A percentile compares a stretch with the other conserved stretches of the same genome.
phyloP scores from a whole-genome alignment of 2,797 vertebrate species.

The Karalla daura region DNA sequence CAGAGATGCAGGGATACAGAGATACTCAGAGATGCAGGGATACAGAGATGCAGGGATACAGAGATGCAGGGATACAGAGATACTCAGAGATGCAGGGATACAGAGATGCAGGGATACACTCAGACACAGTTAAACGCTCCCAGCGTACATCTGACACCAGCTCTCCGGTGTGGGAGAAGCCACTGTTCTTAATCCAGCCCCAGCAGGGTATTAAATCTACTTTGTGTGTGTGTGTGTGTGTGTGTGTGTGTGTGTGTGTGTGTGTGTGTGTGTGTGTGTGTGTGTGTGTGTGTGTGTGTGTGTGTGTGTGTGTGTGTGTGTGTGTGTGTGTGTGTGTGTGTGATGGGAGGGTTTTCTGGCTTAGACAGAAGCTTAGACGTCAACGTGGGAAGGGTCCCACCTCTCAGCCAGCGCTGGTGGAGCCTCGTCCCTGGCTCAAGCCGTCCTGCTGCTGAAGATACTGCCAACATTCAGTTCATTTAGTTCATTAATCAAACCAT shows the following conservation, averaged over 20 bases:
- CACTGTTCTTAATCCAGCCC: constrained; percentile 63
- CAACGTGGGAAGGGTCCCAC: constrained; percentile 14
- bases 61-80: no score
- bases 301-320: constrained; percentile 48
- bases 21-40: no score
- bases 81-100: no score
- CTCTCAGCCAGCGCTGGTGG: constrained; percentile 16
- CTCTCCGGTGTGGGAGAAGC: constrained; percentile 31
- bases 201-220: constrained; percentile 65
- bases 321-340: no score
- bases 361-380: constrained; percentile 43
- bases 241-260: constrained; percentile 44
- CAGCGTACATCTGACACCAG: constrained; percentile 8
- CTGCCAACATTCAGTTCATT: no score
- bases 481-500: no score
- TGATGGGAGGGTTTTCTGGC: constrained; percentile 41
- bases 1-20: no score
- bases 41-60: no score
- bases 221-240: constrained; percentile 54
- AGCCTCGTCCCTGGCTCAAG: constrained; percentile 23
- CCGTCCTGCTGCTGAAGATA: neutral
- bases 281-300: constrained; percentile 51
- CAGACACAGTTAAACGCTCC: constrained; percentile 12
- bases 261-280: constrained; percentile 46
- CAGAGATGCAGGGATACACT: constrained; percentile 5